Conservation (phyloP, 2,797 vertebrate genomes). For the Acridotheres tristis region DNA sequence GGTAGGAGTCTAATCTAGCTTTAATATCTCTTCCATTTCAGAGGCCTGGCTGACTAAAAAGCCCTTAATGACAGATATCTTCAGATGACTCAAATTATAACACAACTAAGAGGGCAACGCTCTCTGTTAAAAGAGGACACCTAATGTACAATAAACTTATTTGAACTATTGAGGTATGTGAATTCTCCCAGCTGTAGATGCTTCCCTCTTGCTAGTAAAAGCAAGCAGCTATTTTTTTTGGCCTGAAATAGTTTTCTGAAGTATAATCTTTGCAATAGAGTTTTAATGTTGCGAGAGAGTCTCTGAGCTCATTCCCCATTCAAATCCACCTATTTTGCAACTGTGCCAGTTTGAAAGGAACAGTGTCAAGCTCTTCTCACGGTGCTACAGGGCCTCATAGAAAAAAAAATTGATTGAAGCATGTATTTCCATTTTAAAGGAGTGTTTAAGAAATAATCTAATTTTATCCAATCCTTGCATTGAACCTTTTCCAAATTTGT, state of each 20-base stretch:
- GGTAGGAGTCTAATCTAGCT: neutral
- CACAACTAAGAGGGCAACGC: neutral
- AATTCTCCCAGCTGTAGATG: neutral
- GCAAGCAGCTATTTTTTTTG: neutral
- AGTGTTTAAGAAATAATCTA: neutral
- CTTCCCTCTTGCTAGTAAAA: neutral
- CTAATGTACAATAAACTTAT: neutral
- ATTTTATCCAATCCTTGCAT: neutral
- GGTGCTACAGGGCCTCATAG: neutral
- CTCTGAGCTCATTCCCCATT: neutral
- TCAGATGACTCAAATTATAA: neutral
- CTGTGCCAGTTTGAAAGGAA: neutral
- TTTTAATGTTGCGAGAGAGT: neutral
- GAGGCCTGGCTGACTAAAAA: neutral
- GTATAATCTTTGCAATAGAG: neutral
- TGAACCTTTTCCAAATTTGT: neutral
- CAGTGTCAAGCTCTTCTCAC: neutral
- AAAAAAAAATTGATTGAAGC: neutral
- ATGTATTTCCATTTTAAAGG: conserved; percentile 8
- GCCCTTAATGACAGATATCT: neutral
- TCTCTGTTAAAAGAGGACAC: neutral
- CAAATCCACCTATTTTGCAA: neutral
- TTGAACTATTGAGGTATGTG: neutral
- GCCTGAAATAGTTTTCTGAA: neutral
- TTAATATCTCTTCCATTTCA: neutral